Evolutionary conservation across 2,113 vertebrate genomes (phyloP).

Genomic region (Cephalopterus ornatus): DNA sequence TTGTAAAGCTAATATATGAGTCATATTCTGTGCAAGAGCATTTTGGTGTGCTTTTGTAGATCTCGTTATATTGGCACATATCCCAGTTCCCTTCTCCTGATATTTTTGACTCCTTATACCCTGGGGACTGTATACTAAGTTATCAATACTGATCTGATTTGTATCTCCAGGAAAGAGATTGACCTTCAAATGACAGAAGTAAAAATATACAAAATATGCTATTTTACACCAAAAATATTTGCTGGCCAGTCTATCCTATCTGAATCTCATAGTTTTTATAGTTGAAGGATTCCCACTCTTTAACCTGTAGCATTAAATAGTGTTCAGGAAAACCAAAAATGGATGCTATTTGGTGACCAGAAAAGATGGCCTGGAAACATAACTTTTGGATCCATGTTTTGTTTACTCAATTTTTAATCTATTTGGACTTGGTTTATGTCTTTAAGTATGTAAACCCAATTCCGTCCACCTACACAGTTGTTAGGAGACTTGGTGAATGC

Average conservation of each 20-base stretch:
- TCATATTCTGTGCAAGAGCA: neutral
- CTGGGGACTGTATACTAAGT: neutral
- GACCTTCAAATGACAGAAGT: neutral
- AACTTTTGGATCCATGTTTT: neutral
- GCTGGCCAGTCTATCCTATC: neutral
- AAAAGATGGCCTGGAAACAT: neutral
- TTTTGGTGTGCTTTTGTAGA: neutral
- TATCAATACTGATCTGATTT: neutral
- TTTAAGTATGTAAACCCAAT: neutral
- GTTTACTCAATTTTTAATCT: neutral
- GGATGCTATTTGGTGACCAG: neutral
- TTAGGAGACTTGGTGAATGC: neutral
- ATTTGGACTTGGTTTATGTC: neutral
- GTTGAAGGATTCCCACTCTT: neutral
- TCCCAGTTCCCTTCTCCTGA: neutral
- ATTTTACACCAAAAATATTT: neutral
- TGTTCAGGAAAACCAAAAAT: neutral
- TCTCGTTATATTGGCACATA: neutral
- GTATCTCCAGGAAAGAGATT: slow-evolving; percentile 3
- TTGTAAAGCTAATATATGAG: neutral
- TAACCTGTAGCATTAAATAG: neutral
- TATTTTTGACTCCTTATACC: neutral
- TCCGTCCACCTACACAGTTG: neutral
- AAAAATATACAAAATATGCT: neutral
- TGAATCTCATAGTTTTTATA: neutral